Evolutionary conservation across 2,797 vertebrate species (phyloP).

Genomic region (Allobates femoralis): DNA sequence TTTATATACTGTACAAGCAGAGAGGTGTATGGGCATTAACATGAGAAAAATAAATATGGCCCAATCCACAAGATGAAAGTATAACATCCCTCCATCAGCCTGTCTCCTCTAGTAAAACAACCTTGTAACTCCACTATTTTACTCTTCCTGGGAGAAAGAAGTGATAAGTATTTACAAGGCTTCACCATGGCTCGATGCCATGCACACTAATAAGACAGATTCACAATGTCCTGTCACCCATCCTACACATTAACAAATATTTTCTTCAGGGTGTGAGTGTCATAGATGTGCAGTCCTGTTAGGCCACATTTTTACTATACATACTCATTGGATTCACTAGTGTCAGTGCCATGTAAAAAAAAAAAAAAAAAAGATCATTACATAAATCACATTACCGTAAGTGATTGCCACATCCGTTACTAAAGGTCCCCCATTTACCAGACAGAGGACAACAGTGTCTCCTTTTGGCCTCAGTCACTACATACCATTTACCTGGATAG

Average conservation of each 20-base stretch:
- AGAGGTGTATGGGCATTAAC: neutral
- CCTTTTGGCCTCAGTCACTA: too few relatives aligned
- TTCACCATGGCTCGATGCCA: neutral
- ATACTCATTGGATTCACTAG: neutral
- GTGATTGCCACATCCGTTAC: too few relatives aligned
- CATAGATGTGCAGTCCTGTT: neutral
- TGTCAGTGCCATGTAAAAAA: neutral
- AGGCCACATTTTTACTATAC: constrained; percentile 7
- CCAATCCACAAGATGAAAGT: neutral
- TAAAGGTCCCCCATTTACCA: too few relatives aligned
- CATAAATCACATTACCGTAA: too few relatives aligned
- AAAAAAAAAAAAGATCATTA: neutral
- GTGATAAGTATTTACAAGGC: neutral
- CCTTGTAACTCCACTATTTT: too few relatives aligned
- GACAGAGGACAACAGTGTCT: too few relatives aligned
- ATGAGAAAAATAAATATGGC: neutral
- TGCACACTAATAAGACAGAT: neutral
- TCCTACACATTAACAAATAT: constrained; percentile 14
- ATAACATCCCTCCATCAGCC: neutral
- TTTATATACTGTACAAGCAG: neutral
- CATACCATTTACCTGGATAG: too few relatives aligned
- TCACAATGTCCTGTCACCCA: neutral
- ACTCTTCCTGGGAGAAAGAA: neutral
- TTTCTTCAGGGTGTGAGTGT: constrained; percentile 24
- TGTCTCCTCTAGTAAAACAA: neutral